Percentiles rank a stretch among this genome's conserved stretches.
Conservation (phyloP, 2,888 invertebrate species). For the Acanthosepion esculentum region DNA sequence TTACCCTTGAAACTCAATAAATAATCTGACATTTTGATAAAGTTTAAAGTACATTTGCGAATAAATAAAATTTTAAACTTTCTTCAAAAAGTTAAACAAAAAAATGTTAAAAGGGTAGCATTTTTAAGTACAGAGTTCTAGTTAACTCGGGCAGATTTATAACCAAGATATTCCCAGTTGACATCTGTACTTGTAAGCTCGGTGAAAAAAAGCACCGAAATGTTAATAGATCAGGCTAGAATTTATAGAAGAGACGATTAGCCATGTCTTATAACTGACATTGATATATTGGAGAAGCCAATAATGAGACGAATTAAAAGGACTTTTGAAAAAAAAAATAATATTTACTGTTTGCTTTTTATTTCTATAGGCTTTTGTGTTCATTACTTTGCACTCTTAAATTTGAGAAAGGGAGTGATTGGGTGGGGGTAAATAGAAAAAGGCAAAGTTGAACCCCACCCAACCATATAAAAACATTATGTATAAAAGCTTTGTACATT, state of each 20-base stretch:
- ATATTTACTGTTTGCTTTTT: neutral
- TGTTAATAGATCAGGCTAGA: neutral
- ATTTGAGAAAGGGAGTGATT: too few species aligned
- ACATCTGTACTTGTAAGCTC: neutral
- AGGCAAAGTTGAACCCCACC: neutral
- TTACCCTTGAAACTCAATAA: neutral
- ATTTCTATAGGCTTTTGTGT: neutral
- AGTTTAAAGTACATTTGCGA: neutral
- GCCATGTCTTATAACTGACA: neutral
- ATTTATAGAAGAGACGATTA: neutral
- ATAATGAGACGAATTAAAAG: neutral
- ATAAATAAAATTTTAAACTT: neutral
- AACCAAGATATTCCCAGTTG: neutral
- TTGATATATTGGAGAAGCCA: neutral
- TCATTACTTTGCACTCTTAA: neutral
- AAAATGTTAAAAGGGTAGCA: neutral
- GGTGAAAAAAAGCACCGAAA: neutral
- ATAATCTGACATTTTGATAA: neutral
- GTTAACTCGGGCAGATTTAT: neutral
- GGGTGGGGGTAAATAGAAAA: neutral
- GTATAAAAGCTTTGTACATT: neutral
- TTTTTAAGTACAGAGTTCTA: neutral
- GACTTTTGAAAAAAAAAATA: too few species aligned
- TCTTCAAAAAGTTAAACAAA: too few species aligned
- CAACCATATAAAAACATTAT: neutral